A percentile compares a stretch with the other conserved stretches of the same genome.
These are phyloP conservation scores for Tipula confusa DNA, from an alignment of 2,888 invertebrate genomes.

Conservation along the genomic window DNA sequence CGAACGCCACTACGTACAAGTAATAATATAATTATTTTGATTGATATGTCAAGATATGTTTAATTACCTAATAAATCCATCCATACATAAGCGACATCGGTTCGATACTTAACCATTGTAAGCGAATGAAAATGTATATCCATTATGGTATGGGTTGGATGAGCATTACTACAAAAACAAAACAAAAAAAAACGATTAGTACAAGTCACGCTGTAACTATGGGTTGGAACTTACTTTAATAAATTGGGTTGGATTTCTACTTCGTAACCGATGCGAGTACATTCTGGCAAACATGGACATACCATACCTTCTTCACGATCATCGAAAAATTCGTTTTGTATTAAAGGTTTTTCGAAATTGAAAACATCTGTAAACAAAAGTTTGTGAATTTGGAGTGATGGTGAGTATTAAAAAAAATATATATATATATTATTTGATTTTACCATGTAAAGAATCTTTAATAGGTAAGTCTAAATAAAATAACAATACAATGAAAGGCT, in stretches of 20 bases:
- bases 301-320: slow-evolving; percentile 43
- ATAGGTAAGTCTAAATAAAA: no score
- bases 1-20: background rate
- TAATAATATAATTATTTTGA: background rate
- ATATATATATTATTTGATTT: background rate
- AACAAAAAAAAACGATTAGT: background rate
- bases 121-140: background rate
- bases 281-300: slow-evolving; percentile 44
- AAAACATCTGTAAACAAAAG: background rate
- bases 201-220: no score
- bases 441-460: no score
- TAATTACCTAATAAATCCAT: background rate
- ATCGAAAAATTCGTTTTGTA: slow-evolving; percentile 43
- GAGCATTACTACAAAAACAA: background rate
- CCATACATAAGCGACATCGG: background rate
- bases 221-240: background rate
- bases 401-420: background rate
- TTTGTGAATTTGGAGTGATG: background rate
- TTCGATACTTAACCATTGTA: background rate
- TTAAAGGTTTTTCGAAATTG: slow-evolving; percentile 40
- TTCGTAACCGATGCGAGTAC: slow-evolving; percentile 40
- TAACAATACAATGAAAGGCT: no score
- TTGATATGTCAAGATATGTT: background rate
- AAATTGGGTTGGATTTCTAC: slow-evolving; percentile 35
- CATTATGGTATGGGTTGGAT: background rate